Conservation (phyloP, 2,113 vertebrate genomes). For the Microcebus griseorufus region DNA sequence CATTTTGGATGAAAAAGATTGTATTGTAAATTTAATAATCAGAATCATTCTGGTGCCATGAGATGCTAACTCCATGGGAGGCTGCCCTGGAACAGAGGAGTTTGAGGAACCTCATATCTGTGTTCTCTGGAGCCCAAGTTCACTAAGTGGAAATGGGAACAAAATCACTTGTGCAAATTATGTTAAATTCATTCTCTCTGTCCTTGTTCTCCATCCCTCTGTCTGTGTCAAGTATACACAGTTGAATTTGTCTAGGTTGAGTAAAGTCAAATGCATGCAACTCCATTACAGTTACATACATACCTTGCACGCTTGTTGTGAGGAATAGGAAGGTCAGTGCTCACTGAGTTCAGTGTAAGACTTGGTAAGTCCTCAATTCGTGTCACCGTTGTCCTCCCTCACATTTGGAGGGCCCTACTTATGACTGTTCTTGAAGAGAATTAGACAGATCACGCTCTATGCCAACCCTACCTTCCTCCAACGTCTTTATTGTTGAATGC, state of each 20-base stretch:
- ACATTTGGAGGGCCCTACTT: neutral
- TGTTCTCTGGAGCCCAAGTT: neutral
- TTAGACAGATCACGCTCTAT: neutral
- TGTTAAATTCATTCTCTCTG: neutral
- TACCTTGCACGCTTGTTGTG: neutral
- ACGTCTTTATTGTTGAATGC: constrained; percentile 6
- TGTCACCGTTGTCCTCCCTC: neutral
- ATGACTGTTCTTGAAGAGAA: neutral
- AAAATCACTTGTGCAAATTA: neutral
- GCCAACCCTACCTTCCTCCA: neutral
- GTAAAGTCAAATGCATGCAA: neutral
- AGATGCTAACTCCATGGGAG: neutral
- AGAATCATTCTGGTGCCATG: neutral
- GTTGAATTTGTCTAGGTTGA: neutral
- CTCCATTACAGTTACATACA: neutral
- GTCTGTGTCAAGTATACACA: neutral
- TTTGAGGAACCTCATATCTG: neutral
- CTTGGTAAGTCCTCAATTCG: neutral
- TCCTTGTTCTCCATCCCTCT: neutral
- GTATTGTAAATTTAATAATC: neutral
- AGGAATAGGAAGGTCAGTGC: neutral
- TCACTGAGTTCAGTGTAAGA: neutral
- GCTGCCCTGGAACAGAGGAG: neutral
- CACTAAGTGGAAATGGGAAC: neutral
- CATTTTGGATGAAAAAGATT: neutral